Evolutionary conservation across 1,140 invertebrate genomes (phyloP).

Genomic region (Brachionus angularis): DNA sequence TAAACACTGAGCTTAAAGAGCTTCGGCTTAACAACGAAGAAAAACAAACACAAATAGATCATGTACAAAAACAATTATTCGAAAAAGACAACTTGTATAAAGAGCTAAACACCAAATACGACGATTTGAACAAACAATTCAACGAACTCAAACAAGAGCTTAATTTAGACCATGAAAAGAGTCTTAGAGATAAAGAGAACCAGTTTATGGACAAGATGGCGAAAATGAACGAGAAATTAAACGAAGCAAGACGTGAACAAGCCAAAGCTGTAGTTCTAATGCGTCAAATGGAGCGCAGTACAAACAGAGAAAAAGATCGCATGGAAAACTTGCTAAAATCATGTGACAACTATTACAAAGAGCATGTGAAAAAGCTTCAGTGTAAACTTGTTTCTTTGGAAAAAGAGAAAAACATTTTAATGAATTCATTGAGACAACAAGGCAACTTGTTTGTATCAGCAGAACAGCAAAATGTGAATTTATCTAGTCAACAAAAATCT

Average conservation of each 20-base stretch:
- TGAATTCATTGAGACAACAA: slow-evolving; percentile 8
- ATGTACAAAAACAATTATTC: background rate
- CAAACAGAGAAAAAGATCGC: slow-evolving; percentile 17
- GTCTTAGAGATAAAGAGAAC: slow-evolving; percentile 17
- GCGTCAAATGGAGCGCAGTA: slow-evolving; percentile 39
- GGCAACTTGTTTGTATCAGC: background rate
- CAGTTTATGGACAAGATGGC: slow-evolving; percentile 22
- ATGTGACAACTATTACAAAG: slow-evolving; percentile 25
- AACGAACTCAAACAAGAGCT: background rate
- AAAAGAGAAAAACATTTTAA: slow-evolving; percentile 28
- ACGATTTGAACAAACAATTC: background rate
- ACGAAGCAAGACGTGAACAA: slow-evolving; percentile 36
- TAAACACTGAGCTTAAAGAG: slow-evolving; percentile 19
- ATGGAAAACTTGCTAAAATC: slow-evolving; percentile 36
- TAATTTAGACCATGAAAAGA: background rate
- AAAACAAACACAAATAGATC: slow-evolving; percentile 1
- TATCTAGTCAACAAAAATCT: too few relatives aligned
- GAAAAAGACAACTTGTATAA: slow-evolving; percentile 34
- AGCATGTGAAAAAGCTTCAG: slow-evolving; percentile 24
- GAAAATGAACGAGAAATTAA: slow-evolving; percentile 24
- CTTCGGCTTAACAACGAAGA: background rate
- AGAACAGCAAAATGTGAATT: too few relatives aligned
- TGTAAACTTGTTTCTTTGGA: slow-evolving; percentile 16
- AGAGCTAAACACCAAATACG: slow-evolving; percentile 16
- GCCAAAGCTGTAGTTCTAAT: slow-evolving; percentile 36